Conservation (phyloP, 2,888 invertebrate species). For the Caenorhabditis sp. region DNA sequence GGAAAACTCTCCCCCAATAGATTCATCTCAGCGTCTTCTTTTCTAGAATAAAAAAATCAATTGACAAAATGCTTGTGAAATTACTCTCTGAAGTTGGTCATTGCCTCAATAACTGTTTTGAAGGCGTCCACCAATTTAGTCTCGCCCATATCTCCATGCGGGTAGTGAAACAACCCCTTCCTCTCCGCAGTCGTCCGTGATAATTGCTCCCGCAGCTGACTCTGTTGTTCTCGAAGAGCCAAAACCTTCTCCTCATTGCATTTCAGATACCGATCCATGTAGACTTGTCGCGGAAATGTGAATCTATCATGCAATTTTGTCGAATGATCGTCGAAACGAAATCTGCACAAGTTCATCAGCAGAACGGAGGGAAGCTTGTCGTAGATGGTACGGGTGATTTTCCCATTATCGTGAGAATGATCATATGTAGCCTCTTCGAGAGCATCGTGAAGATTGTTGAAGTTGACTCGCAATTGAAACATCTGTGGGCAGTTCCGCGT, state of each 20-base stretch:
- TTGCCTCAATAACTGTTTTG: conserved; percentile 1
- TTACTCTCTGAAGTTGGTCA: neutral
- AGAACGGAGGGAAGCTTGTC: conserved; percentile 55
- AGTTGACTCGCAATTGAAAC: conserved; percentile 30
- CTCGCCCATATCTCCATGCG: neutral
- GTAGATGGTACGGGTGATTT: conserved; percentile 5
- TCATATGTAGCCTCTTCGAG: conserved; percentile 52
- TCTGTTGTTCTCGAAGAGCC: neutral
- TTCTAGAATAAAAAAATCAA: neutral
- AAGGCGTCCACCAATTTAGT: conserved; percentile 8
- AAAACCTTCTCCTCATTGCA: conserved; percentile 1
- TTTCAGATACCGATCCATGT: conserved; percentile 67
- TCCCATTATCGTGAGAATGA: neutral
- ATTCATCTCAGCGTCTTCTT: too few species aligned
- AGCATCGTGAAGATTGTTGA: conserved; percentile 63
- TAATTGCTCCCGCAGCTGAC: neutral
- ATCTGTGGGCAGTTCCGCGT: conserved; percentile 15
- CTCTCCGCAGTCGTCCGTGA: neutral
- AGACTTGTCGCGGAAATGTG: conserved; percentile 45
- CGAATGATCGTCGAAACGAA: neutral
- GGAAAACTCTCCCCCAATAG: too few species aligned
- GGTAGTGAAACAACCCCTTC: conserved; percentile 25
- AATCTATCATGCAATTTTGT: conserved; percentile 59
- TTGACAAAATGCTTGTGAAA: neutral
- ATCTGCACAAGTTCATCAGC: conserved; percentile 54